phyloP scores from a whole-genome alignment of 2,113 vertebrate genomes.

The Mastomys coucha region DNA sequence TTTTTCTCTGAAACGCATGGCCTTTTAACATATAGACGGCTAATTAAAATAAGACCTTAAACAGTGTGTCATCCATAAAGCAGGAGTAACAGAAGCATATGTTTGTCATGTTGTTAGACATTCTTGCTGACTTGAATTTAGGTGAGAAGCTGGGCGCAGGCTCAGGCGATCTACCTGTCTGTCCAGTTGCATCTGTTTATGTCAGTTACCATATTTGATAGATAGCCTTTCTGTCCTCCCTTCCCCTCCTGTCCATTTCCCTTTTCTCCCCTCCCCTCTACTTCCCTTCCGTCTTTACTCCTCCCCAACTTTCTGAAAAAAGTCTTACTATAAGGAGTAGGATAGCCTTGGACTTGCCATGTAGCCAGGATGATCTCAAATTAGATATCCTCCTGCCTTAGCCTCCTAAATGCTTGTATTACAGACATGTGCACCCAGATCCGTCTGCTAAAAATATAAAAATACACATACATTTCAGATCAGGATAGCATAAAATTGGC shows the following conservation, averaged over 20 bases:
- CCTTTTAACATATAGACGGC: conserved; percentile 8
- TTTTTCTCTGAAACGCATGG: conserved; percentile 17
- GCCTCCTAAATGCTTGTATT: neutral
- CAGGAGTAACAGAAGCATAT: rapidly evolving
- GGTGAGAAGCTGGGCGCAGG: neutral
- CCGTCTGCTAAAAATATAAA: neutral
- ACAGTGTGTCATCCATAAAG: neutral
- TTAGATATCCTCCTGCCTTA: neutral
- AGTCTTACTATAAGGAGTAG: neutral
- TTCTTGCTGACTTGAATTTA: neutral
- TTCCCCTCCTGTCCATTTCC: neutral
- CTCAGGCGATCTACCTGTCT: neutral
- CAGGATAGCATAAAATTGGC: neutral
- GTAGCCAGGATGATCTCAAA: neutral
- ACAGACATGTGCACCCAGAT: neutral
- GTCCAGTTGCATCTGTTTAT: neutral
- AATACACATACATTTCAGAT: neutral
- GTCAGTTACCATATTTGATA: neutral
- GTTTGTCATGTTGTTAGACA: neutral
- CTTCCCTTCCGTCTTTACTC: too few relatives aligned
- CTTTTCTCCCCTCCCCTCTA: neutral
- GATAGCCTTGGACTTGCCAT: neutral
- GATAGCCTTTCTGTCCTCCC: neutral
- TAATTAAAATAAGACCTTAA: neutral
- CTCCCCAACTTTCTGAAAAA: neutral